Evolutionary conservation across 2,113 vertebrate species (phyloP).

Genomic region (Equus quagga): DNA sequence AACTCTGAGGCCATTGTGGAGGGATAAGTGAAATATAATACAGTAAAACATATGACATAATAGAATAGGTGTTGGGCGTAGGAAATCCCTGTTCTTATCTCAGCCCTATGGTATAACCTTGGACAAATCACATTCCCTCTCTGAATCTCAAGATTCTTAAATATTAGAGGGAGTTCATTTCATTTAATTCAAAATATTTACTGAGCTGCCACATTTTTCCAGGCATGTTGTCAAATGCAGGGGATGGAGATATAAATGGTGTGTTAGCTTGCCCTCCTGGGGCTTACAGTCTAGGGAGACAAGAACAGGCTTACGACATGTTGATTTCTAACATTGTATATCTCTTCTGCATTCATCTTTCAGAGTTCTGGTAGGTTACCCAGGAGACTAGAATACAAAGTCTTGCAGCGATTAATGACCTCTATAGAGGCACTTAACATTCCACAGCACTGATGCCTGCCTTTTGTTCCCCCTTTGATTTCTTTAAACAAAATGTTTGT

Average conservation of each 20-base stretch:
- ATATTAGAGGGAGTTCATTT: background rate
- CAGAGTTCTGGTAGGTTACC: background rate
- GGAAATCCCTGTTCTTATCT: background rate
- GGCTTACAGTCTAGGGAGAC: background rate
- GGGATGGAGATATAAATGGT: background rate
- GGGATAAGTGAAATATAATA: background rate
- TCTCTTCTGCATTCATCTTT: constrained; percentile 39
- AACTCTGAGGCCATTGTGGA: background rate
- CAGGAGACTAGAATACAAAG: constrained; percentile 14
- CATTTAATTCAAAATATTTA: constrained; percentile 21
- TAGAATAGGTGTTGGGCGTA: background rate
- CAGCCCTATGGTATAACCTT: background rate
- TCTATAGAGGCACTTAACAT: background rate
- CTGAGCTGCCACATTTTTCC: background rate
- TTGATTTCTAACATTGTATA: background rate
- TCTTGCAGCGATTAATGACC: constrained; percentile 15
- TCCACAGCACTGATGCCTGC: background rate
- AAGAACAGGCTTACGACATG: background rate
- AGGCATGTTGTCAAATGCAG: background rate
- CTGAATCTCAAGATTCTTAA: constrained; percentile 1
- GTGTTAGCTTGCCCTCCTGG: background rate
- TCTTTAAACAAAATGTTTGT: constrained; percentile 45
- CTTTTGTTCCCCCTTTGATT: background rate
- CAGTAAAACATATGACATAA: background rate
- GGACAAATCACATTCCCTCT: background rate